These are phyloP conservation scores for Acrocephalus scirpaceus DNA, from an alignment of 2,797 vertebrate species.

Conservation along the genomic window DNA sequence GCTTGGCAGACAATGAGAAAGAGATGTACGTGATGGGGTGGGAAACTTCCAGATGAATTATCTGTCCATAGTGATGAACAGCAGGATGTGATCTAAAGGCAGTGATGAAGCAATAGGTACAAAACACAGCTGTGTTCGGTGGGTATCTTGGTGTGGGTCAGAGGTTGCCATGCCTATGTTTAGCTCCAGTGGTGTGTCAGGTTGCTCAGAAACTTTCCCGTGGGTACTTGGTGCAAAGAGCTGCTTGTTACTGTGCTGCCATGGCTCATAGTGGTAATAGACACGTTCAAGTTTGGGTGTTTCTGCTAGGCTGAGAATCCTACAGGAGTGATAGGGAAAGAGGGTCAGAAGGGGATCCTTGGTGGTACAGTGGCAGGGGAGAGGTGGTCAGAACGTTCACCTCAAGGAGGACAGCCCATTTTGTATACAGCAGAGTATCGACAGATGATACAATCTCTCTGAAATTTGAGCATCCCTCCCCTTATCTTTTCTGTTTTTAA, in stretches of 20 bases:
- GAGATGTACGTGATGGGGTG: background rate
- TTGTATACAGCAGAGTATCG: rapidly evolving
- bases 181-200: background rate
- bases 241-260: background rate
- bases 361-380: background rate
- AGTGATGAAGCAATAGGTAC: background rate
- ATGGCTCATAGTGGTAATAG: background rate
- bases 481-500: background rate
- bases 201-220: background rate
- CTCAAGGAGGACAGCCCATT: background rate
- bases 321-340: background rate
- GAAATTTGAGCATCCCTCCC: background rate
- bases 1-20: background rate
- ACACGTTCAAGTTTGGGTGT: background rate
- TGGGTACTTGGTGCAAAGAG: background rate
- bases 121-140: background rate
- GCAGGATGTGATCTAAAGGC: background rate
- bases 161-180: background rate
- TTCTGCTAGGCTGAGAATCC: background rate
- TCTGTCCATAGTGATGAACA: background rate
- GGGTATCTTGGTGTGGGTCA: background rate
- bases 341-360: background rate
- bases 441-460: background rate
- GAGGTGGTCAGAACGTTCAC: background rate
- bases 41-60: background rate